Evolutionary conservation across 2,113 vertebrate genomes (phyloP).

Genomic region (Hypocryptadius cinnamomeus): DNA sequence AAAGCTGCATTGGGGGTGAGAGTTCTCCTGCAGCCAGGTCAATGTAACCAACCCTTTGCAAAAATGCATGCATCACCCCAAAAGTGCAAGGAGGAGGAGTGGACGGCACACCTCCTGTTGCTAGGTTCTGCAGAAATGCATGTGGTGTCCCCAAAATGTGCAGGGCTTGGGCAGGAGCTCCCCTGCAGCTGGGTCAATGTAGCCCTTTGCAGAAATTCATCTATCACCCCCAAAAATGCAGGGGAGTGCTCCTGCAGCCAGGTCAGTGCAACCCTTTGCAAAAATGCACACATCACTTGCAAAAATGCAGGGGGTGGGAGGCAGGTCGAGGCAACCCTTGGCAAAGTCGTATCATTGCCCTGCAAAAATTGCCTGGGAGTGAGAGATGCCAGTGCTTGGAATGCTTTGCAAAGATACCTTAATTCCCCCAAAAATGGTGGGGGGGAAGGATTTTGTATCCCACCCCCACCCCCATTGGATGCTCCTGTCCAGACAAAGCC

Average conservation of each 20-base stretch:
- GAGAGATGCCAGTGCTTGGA: not conserved
- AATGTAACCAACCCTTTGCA: not conserved
- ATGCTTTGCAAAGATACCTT: not conserved
- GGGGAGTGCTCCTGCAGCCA: not conserved
- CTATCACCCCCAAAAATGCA: not conserved
- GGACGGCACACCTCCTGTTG: no score
- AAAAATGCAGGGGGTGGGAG: not conserved
- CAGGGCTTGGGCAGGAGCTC: not conserved
- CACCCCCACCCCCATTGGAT: not conserved
- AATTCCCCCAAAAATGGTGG: not conserved
- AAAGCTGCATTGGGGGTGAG: not conserved
- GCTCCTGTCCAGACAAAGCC: not conserved
- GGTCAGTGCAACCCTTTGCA: not conserved
- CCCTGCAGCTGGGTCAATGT: no score
- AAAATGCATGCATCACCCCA: not conserved
- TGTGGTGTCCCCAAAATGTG: not conserved
- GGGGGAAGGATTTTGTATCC: not conserved
- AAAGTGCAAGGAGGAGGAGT: not conserved
- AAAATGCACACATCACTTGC: rapidly evolving
- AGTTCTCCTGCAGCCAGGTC: not conserved
- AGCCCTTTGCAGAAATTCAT: not conserved
- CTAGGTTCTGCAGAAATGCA: not conserved
- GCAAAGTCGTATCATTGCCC: not conserved
- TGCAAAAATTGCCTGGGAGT: not conserved
- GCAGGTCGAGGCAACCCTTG: not conserved